Percentiles rank a stretch among this genome's conserved stretches.
These are phyloP conservation scores for Sebastes miniatus DNA, from an alignment of 2,797 vertebrate genomes.

Conservation along the genomic window DNA sequence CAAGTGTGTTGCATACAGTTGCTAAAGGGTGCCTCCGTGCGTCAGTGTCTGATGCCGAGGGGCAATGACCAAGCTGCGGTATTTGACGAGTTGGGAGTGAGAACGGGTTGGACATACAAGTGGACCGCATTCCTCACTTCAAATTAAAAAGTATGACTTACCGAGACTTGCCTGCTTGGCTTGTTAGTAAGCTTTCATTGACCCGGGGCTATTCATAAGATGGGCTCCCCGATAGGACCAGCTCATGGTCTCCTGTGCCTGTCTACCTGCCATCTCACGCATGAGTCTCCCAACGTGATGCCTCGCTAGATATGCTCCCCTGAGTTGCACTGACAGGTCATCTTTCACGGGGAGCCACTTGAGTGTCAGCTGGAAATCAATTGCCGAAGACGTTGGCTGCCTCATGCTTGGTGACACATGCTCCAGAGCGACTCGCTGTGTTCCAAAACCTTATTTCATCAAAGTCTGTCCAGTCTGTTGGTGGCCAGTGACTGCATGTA, in stretches of 20 bases:
- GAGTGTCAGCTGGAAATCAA: constrained; percentile 79
- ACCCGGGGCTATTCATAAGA: constrained; percentile 59
- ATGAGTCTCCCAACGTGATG: constrained; percentile 58
- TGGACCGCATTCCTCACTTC: constrained; percentile 6
- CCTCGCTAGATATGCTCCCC: constrained; percentile 63
- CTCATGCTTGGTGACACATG: constrained; percentile 54
- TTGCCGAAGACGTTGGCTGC: constrained; percentile 54
- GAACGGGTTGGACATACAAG: not conserved
- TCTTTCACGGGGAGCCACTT: constrained; percentile 65
- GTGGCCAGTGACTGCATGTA: constrained; percentile 1
- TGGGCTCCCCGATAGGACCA: constrained; percentile 10
- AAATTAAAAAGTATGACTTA: constrained; percentile 35
- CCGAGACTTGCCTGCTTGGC: constrained; percentile 18
- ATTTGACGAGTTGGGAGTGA: not conserved
- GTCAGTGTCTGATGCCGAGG: no score
- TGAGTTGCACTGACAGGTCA: constrained; percentile 72
- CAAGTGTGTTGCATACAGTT: not conserved
- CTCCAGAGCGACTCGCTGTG: constrained; percentile 19
- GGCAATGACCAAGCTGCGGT: not conserved
- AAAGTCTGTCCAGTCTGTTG: constrained; percentile 10
- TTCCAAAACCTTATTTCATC: constrained; percentile 34
- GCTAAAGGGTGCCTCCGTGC: not conserved
- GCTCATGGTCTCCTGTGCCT: constrained; percentile 51
- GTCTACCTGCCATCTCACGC: constrained; percentile 62
- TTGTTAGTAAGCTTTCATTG: constrained; percentile 61